Conservation (phyloP, 2,113 vertebrate species). For the Aix galericulata region DNA sequence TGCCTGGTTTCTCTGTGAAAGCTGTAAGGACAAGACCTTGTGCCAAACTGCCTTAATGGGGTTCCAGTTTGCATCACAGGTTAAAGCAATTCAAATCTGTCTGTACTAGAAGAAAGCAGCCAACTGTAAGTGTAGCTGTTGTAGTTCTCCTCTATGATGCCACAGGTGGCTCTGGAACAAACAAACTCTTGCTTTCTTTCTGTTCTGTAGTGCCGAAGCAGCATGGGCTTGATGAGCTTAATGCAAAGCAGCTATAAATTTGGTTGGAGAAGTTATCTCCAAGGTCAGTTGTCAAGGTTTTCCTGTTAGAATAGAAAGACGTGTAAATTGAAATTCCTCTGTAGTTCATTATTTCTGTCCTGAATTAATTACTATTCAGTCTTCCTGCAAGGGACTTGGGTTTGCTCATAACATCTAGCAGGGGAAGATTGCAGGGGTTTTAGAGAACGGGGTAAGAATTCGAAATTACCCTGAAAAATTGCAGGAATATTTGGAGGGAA, state of each 20-base stretch:
- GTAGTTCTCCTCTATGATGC: neutral
- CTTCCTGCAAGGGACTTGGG: neutral
- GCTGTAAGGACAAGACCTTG: neutral
- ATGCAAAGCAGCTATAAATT: neutral
- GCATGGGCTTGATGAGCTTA: neutral
- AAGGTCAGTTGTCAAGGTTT: constrained; percentile 28
- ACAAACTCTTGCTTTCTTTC: neutral
- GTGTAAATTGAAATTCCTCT: constrained; percentile 36
- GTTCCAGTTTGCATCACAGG: neutral
- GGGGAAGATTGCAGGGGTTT: neutral
- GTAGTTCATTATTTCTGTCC: constrained; percentile 37
- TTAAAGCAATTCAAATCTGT: rapidly evolving
- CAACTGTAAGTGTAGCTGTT: neutral
- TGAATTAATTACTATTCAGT: constrained; percentile 50
- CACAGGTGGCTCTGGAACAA: neutral
- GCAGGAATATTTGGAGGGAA: neutral
- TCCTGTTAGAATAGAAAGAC: constrained; percentile 40
- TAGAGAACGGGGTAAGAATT: neutral
- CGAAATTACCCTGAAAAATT: neutral
- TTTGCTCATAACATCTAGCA: neutral
- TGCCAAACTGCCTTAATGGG: neutral
- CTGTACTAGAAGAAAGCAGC: neutral
- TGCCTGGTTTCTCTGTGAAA: rapidly evolving
- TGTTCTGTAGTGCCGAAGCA: neutral
- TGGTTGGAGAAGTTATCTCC: neutral